These are phyloP conservation scores for Orientallactaga sibirica DNA, from an alignment of 2,797 vertebrate genomes.

Conservation along the genomic window DNA sequence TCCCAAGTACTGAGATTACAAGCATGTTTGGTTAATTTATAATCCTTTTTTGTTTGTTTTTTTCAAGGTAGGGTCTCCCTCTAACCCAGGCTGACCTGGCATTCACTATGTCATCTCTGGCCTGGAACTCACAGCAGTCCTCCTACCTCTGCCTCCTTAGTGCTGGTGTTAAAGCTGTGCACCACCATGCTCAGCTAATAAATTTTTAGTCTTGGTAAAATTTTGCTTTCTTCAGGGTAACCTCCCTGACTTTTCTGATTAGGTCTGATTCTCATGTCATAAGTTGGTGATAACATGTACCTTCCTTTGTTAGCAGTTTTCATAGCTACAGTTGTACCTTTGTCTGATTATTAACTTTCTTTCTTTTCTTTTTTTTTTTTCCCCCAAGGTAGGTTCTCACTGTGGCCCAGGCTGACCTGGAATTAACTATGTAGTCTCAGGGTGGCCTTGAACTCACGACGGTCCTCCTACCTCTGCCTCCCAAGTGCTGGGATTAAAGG, in stretches of 20 bases:
- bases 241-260: neutral
- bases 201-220: constrained; percentile 7
- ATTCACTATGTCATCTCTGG: neutral
- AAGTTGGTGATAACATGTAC: neutral
- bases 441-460: too few species aligned
- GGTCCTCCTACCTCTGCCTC: too few species aligned
- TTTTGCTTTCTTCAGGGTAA: neutral
- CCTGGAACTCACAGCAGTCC: neutral
- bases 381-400: too few species aligned
- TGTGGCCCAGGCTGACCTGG: too few species aligned
- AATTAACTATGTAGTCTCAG: too few species aligned
- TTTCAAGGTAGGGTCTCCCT: too few species aligned
- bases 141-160: neutral
- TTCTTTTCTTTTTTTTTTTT: too few species aligned
- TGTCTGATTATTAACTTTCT: neutral
- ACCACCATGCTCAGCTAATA: neutral
- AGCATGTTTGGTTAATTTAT: neutral
- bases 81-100: too few species aligned
- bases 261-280: neutral
- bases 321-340: constrained; percentile 25
- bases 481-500: too few species aligned
- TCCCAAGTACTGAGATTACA: neutral
- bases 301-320: constrained; percentile 2
- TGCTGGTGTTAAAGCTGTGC: neutral
- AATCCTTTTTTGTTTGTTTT: too few species aligned